Base-by-base conservation (phyloP, 2,888 invertebrate genomes). In the Campoletis raptor region DNA sequence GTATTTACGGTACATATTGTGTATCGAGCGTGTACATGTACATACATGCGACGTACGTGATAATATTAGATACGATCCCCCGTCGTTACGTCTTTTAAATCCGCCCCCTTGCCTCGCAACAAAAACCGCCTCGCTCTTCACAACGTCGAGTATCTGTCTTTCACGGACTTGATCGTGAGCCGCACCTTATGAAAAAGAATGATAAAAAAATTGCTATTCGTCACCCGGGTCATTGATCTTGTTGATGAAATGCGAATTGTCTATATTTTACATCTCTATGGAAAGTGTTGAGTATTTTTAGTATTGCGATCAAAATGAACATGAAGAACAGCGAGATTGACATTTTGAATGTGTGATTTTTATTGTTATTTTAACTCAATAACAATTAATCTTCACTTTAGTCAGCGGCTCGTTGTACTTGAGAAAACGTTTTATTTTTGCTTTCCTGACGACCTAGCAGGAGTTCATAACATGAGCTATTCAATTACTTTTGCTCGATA, bases 21-120 rank as follows among this genome's bases (percentile, higher is more conserved):
- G 66, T 64, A 21, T 82, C 9, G 64, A 57, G 45, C 48, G 54
- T 64, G 18, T 48, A 37, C 45, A 45, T 61, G 37, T 89, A 86
- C 87, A 88, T 88, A 86, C 89, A 91, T 90, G 90, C 91, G 92
- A 91, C 88, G 87, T 89, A 91, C 90, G 91, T 91, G 92, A 92
- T 92, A 85, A 85, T 87, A 87, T 84, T 84, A 87, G 84, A 87
- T 87, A 79, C 81, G 86, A 84, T 76, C 84, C 86, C 84, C 84
- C 80, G 84, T 84, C 76, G 86, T 74, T 87, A 85, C 86, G 76
- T 76, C 81, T 84, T 70, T 76, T 80, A 87, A 69, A 82, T 86
- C 84, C 81, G 84, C 86, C 76, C 78, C 70, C 73, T 81, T 82
- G 86, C 89, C 85, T 74, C 85, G 81, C 81, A 87, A 76, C 86